Percentiles rank a stretch among this genome's conserved stretches.
These are phyloP conservation scores for Alligator sinensis DNA, from an alignment of 2,113 vertebrate species.

Conservation along the genomic window DNA sequence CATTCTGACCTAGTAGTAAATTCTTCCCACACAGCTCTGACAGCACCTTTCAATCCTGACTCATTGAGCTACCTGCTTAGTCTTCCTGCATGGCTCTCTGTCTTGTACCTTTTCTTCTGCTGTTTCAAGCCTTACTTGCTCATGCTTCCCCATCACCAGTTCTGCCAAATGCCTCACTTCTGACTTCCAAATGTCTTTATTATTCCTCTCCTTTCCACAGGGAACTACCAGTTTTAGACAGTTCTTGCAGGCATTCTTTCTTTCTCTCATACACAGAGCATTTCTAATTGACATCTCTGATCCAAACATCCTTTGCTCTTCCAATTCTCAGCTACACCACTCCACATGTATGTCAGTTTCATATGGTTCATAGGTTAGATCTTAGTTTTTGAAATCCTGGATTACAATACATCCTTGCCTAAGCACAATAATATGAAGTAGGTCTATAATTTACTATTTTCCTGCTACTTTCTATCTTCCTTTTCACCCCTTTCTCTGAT, in stretches of 20 bases:
- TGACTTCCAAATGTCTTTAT: not conserved
- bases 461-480: not conserved
- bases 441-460: not conserved
- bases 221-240: not conserved
- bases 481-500: not conserved
- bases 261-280: not conserved
- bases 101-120: not conserved
- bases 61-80: too few relatives aligned
- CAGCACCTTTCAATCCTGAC: not conserved
- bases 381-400: not conserved
- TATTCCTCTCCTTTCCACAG: not conserved
- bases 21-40: not conserved
- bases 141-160: not conserved
- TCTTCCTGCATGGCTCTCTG: not conserved
- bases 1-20: not conserved
- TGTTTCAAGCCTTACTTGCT: not conserved
- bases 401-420: constrained; percentile 4
- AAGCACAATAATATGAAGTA: not conserved
- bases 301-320: accelerated
- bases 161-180: not conserved
- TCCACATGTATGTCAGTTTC: accelerated
- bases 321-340: not conserved
- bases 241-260: accelerated
- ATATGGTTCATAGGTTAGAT: not conserved
- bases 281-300: not conserved